phyloP scores from a whole-genome alignment of 64 coral and sea anemone genomes.

The Actinia equina region DNA sequence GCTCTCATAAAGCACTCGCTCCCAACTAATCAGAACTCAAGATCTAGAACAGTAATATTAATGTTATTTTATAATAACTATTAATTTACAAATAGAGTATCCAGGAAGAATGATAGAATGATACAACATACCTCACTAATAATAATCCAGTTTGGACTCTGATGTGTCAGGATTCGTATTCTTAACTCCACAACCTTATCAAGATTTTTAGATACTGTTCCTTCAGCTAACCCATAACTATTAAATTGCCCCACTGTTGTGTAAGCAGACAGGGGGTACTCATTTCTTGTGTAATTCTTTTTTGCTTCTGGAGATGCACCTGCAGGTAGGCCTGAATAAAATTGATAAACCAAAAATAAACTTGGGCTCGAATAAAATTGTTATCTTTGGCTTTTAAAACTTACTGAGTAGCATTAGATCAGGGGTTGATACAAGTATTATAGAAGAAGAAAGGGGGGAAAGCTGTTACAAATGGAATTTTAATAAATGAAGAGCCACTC shows the following conservation, averaged over 20 bases:
- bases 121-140: conserved; percentile 77
- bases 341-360: background rate
- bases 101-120: background rate
- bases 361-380: too few species aligned
- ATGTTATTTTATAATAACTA: too few species aligned
- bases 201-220: conserved; percentile 48
- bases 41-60: too few species aligned
- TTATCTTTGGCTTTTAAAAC: too few species aligned
- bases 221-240: conserved; percentile 61
- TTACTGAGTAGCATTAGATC: too few species aligned
- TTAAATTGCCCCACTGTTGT: conserved; percentile 63
- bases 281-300: conserved; percentile 62
- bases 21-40: too few species aligned
- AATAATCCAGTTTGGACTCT: conserved; percentile 87
- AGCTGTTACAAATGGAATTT: too few species aligned
- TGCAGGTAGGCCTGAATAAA: background rate
- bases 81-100: too few species aligned
- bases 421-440: too few species aligned
- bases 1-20: too few species aligned
- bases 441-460: too few species aligned
- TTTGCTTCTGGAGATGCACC: conserved; percentile 79
- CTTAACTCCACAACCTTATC: conserved; percentile 75
- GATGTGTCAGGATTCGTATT: conserved; percentile 80
- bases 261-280: conserved; percentile 66
- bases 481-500: too few species aligned